These are phyloP conservation scores for Melanerpes formicivorus DNA, from an alignment of 2,113 vertebrate genomes.

Conservation along the genomic window DNA sequence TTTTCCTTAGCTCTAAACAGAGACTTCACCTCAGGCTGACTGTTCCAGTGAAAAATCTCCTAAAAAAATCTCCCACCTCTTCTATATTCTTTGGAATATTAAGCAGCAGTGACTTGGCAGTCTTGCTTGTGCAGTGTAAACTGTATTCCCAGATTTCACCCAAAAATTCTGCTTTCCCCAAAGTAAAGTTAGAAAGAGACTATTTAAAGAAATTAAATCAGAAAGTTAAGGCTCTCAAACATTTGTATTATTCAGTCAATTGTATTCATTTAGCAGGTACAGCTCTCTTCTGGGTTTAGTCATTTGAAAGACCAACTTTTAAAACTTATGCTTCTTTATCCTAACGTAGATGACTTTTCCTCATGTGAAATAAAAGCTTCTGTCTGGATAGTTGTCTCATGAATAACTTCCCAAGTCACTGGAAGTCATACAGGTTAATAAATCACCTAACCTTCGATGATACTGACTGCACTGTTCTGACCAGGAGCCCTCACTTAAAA, in stretches of 20 bases:
- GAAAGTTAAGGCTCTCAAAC: neutral
- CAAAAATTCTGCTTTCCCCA: neutral
- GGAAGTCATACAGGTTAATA: neutral
- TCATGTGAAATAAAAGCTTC: neutral
- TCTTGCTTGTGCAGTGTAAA: neutral
- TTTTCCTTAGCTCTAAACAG: neutral
- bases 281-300: neutral
- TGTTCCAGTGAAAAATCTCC: neutral
- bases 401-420: neutral
- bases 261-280: neutral
- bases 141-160: neutral
- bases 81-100: neutral
- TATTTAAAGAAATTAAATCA: neutral
- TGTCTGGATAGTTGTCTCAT: neutral
- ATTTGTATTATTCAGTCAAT: neutral
- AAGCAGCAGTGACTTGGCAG: neutral
- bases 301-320: neutral
- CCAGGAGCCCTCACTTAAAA: neutral
- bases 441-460: neutral
- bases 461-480: fast-evolving
- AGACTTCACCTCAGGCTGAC: neutral
- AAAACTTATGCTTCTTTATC: neutral
- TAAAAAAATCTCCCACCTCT: neutral
- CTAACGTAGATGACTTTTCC: neutral
- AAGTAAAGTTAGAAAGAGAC: neutral